phyloP scores from a whole-genome alignment of 2,113 vertebrate species.

The Odocoileus hemionus region DNA sequence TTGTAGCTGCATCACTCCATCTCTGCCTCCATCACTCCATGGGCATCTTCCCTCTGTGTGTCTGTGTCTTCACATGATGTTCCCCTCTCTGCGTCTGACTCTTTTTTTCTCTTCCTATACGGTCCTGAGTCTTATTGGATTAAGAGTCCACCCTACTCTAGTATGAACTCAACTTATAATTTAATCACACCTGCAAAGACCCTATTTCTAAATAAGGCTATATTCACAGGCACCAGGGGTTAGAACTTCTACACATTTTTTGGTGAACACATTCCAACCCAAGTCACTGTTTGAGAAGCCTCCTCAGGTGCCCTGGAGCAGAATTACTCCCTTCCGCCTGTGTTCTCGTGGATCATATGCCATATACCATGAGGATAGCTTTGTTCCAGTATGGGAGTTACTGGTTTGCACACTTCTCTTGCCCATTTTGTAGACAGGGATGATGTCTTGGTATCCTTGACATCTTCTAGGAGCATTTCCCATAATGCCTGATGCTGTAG shows the following conservation, averaged over 20 bases:
- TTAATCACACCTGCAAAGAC: background rate
- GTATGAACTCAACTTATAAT: background rate
- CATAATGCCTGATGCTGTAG: background rate
- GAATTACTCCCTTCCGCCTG: background rate
- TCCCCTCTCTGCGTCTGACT: background rate
- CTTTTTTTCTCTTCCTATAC: too few species aligned
- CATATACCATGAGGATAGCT: background rate
- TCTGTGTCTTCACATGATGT: background rate
- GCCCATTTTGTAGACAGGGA: background rate
- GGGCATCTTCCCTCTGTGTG: background rate
- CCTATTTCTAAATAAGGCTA: background rate
- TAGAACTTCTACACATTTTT: background rate
- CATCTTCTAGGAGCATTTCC: background rate
- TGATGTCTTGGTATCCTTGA: too few species aligned
- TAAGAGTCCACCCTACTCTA: background rate
- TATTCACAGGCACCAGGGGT: background rate
- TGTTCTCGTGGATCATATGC: background rate
- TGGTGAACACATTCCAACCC: background rate
- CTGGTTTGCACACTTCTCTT: background rate
- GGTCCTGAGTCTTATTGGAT: background rate
- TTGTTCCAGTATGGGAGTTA: background rate
- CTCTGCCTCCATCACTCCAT: accelerated
- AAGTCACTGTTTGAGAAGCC: background rate
- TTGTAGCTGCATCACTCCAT: too few species aligned
- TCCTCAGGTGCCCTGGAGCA: background rate